A percentile compares a stretch with the other conserved stretches of the same genome.
phyloP scores from a whole-genome alignment of 2,888 invertebrate genomes.

The Ceriagrion tenellum region DNA sequence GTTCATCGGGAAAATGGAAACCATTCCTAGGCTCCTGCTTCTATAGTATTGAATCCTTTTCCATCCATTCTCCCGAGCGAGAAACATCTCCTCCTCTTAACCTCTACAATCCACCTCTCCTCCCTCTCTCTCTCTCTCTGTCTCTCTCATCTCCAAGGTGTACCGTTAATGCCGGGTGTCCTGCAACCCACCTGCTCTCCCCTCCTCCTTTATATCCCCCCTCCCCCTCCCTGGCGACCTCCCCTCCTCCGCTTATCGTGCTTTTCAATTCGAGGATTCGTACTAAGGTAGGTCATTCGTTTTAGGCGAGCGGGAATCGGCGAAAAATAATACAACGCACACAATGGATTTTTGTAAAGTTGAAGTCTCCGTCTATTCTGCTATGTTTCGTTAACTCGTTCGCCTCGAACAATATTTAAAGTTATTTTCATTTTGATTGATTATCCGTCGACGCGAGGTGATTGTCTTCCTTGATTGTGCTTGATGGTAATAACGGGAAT shows the following conservation, averaged over 20 bases:
- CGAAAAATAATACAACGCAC: background rate
- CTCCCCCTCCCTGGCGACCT: background rate
- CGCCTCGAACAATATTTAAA: background rate
- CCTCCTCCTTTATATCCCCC: background rate
- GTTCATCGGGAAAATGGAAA: slow-evolving; percentile 6
- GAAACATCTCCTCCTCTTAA: background rate
- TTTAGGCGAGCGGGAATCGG: background rate
- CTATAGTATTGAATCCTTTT: background rate
- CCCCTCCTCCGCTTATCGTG: background rate
- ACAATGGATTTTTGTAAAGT: background rate
- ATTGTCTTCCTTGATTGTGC: background rate
- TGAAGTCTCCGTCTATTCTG: background rate
- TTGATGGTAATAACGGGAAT: background rate
- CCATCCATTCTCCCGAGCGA: background rate
- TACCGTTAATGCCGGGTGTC: slow-evolving; percentile 52
- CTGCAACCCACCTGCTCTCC: slow-evolving; percentile 47
- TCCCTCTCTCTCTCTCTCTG: background rate
- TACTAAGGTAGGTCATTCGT: background rate
- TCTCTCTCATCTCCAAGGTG: background rate
- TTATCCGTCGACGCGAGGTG: background rate
- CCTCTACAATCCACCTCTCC: background rate
- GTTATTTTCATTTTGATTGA: background rate
- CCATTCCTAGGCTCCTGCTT: background rate
- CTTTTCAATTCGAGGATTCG: background rate
- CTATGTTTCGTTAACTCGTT: background rate